phyloP scores from a whole-genome alignment of 2,113 vertebrate genomes.

The Tachycineta bicolor region DNA sequence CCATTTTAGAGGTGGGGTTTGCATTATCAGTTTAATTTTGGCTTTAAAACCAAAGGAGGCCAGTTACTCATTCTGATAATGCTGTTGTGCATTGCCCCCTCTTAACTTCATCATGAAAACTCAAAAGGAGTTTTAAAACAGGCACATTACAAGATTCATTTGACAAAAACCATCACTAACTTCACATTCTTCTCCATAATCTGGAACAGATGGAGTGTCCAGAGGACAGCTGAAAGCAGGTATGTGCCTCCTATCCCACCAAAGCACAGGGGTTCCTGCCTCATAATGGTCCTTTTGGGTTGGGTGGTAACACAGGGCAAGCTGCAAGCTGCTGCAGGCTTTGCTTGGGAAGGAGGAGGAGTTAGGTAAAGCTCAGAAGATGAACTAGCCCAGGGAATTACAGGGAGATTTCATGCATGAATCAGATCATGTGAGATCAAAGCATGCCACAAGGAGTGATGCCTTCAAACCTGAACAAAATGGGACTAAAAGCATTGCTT shows the following conservation, averaged over 20 bases:
- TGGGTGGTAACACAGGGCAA: not conserved
- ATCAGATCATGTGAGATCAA: not conserved
- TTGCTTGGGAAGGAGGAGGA: not conserved
- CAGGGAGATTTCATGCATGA: not conserved
- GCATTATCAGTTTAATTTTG: not conserved
- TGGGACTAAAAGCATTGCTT: not conserved
- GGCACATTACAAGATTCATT: not conserved
- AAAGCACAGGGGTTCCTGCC: not conserved
- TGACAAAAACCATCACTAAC: not conserved
- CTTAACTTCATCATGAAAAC: not conserved
- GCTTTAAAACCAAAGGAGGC: not conserved
- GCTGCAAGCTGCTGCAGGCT: not conserved
- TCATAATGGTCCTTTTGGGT: fast-evolving
- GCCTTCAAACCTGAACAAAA: not conserved
- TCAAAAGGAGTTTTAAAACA: not conserved
- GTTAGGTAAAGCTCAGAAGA: not conserved
- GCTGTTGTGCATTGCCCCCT: not conserved
- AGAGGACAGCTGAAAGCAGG: not conserved
- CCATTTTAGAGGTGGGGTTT: not conserved
- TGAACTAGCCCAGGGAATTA: not conserved
- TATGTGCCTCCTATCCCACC: not conserved
- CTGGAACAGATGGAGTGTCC: not conserved
- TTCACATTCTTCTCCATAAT: not conserved
- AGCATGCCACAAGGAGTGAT: not conserved
- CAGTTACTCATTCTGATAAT: not conserved